Percentiles rank a stretch among this genome's conserved stretches.
phyloP scores from a whole-genome alignment of 1,140 invertebrate genomes.

The Sarcophaga bullata region DNA sequence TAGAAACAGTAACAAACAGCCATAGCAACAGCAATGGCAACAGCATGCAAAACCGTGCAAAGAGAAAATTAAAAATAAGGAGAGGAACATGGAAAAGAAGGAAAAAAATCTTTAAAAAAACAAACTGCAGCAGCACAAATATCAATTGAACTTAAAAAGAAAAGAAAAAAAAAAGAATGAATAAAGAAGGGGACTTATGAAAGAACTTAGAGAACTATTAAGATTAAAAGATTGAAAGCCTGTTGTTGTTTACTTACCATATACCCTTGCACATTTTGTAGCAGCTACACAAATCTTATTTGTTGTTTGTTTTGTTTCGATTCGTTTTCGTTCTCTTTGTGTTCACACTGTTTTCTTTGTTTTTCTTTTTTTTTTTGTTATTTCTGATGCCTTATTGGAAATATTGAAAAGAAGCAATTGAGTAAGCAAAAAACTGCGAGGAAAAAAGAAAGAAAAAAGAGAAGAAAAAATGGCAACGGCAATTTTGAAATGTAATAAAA shows the following conservation, averaged over 20 bases:
- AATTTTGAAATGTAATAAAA: not conserved
- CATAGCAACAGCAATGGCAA: too few relatives aligned
- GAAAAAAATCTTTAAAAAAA: too few relatives aligned
- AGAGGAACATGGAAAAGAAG: too few relatives aligned
- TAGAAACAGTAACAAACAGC: not conserved
- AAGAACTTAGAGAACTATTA: too few relatives aligned
- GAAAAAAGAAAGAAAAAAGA: not conserved
- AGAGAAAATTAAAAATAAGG: too few relatives aligned
- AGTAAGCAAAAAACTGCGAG: not conserved
- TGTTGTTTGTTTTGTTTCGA: too few relatives aligned
- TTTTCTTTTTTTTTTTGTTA: too few relatives aligned
- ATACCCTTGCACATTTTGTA: not conserved
- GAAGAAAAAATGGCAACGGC: not conserved
- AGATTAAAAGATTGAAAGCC: not conserved
- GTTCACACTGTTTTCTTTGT: too few relatives aligned
- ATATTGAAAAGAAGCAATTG: not conserved
- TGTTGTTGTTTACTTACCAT: not conserved
- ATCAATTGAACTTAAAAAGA: not conserved
- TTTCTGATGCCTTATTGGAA: not conserved
- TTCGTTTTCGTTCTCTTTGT: too few relatives aligned
- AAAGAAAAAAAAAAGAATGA: not conserved
- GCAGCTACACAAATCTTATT: too few relatives aligned
- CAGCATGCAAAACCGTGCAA: too few relatives aligned
- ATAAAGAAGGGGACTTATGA: not conserved
- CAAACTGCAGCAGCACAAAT: too few relatives aligned